Evolutionary conservation across 1,140 invertebrate species (phyloP), one percentile per base, ranked within the genome.

Genomic region (Calephelis nemesis): DNA sequence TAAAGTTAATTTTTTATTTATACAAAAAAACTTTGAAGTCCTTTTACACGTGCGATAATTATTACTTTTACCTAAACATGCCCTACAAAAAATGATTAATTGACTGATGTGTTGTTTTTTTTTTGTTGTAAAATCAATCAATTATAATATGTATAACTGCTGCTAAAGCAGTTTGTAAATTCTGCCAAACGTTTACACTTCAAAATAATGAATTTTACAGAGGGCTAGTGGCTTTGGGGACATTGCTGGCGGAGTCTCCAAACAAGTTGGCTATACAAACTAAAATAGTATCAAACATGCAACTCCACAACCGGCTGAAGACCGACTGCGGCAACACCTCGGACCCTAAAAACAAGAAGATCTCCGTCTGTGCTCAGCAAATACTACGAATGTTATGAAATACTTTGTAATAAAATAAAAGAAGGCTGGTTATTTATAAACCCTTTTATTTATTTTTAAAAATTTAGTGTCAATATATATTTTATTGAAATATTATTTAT

Each of bases 141-240:
- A 19, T 19, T 19, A 19, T 19, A 19, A n/a, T n/a, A n/a, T 19
- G 19, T 19, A 19, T 1, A 19, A 19, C 19, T 19, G 19, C 19
- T 19, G 19, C 19, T 19, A 19, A 19, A 19, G 19, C 19, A 19
- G 19, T 19, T 19, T 19, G 0, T 19, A 19, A 4, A 30, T 30
- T 30, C 30, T 30, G 30, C 30, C 30, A 30, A 30, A 30, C 30
- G 30, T 30, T 30, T 1, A 30, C 30, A 30, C 30, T 9, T 54
- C 3, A 45, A 13, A 40, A 40, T 62, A 3, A 10, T 67, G 71
- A 71, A 63, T 52, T 74, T 77, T 75, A 47, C 83, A 90, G 88
- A 74, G 86, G 81, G 7, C 63, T 92, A 11, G 88, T 92, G 9
- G 91, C 86, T 0, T 75, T 92, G 49, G 91, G 91, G 7, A 92